Evolutionary conservation across 1,140 invertebrate species (phyloP), one percentile per base, ranked within the genome.

Genomic region (Heliothis virescens): DNA sequence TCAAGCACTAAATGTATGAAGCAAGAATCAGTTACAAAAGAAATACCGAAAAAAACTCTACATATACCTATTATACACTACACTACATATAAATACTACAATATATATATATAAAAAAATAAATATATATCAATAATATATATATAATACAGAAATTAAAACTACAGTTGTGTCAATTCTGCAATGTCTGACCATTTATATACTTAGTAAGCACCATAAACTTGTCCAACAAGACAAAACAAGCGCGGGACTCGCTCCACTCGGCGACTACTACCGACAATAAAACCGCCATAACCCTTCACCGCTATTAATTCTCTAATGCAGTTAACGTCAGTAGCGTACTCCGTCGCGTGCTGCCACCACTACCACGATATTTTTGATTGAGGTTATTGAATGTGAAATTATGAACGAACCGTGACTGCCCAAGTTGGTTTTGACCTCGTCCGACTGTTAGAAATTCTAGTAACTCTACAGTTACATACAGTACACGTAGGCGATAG

Each of bases 251-350:
- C 55, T 50, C 26, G 18, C 63, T 47, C 63, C n/a, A 41, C 63
- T n/a, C n/a, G n/a, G n/a, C n/a, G n/a, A n/a, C n/a, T n/a, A 10
- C 18, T 11, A 9, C 69, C 57, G 57, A 83, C 77, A 85, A 81
- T 88, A 88, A 87, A 88, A 86, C 78, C 60, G 80, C 79, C 73
- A 71, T 85, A 85, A 85, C 82, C 81, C 83, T 86, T 86, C 79
- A 63, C 65, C 29, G 82, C 86, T 83, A 90, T 89, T 84, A 89
- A 88, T 89, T 85, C 84, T 81, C 79, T 85, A 80, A 82, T 83
- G 85, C 86, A 87, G 85, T 88, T 88, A 89, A 89, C 80, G 88
- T 87, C 86, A 85, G 53, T 79, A 80, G 79, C 86, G 81, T 81
- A 79, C 29, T 79, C 79, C 41, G 16, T 11, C 21, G 1, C 2